Evolutionary conservation across 2,797 vertebrate species (phyloP).

Genomic region (Borostomias antarcticus): DNA sequence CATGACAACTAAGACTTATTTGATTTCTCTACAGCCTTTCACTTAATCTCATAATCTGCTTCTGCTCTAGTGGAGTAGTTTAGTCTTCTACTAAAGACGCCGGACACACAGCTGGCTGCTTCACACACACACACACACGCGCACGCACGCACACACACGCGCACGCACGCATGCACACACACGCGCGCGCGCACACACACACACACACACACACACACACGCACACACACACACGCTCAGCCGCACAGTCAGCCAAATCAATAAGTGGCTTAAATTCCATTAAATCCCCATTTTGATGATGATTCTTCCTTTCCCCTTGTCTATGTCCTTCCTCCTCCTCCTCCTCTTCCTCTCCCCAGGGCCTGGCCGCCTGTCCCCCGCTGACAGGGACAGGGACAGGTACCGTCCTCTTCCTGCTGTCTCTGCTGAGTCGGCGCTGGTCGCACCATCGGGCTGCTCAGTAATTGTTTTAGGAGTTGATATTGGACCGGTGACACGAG

Average conservation of each 20-base stretch:
- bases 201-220: constrained; percentile 2
- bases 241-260: constrained; percentile 57
- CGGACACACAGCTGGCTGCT: neutral
- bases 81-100: too few relatives aligned
- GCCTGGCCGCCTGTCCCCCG: neutral
- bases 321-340: constrained; percentile 1
- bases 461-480: constrained; percentile 69
- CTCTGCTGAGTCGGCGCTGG: constrained; percentile 59
- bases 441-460: constrained; percentile 51
- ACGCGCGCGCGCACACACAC: neutral
- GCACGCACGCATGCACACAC: constrained; percentile 7
- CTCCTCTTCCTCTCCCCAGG: constrained; percentile 4
- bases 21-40: too few relatives aligned
- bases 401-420: constrained; percentile 40
- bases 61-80: too few relatives aligned
- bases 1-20: too few relatives aligned
- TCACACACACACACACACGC: neutral
- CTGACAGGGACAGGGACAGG: constrained; percentile 52
- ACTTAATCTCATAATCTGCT: too few relatives aligned
- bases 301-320: constrained; percentile 43
- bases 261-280: constrained; percentile 68
- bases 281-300: constrained; percentile 67
- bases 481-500: constrained; percentile 48
- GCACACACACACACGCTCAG: constrained; percentile 17
- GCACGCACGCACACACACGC: neutral